A percentile compares a stretch with the other conserved stretches of the same genome.
phyloP scores from a whole-genome alignment of 2,113 vertebrate species.

The Mus pahari region DNA sequence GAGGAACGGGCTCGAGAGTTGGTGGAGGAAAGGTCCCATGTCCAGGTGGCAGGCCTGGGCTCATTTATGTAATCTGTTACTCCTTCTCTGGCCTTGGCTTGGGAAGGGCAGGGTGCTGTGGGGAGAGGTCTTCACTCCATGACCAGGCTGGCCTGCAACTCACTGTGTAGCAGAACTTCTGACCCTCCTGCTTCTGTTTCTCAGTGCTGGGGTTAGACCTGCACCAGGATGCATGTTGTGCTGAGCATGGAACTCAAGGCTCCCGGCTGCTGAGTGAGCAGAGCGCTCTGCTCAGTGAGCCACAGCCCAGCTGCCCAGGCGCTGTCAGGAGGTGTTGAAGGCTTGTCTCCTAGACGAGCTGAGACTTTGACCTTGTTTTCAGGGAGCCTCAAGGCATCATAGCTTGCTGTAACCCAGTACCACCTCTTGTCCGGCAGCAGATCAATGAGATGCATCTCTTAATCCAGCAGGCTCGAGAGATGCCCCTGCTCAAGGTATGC shows the following conservation, averaged over 20 bases:
- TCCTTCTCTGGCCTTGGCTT: not conserved
- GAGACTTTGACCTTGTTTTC: constrained; percentile 14
- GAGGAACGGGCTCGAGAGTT: not conserved
- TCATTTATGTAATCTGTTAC: fast-evolving
- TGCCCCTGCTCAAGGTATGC: constrained; percentile 95
- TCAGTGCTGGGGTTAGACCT: not conserved
- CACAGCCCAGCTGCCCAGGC: fast-evolving
- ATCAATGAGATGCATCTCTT: constrained; percentile 95
- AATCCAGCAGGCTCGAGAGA: constrained; percentile 94
- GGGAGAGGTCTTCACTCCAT: not conserved
- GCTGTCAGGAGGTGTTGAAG: not conserved
- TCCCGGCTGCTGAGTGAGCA: no score
- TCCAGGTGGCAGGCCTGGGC: fast-evolving
- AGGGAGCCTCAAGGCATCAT: constrained; percentile 97
- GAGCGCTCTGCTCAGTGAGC: not conserved
- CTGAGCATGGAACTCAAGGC: not conserved
- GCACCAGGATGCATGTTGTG: not conserved
- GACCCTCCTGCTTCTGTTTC: not conserved
- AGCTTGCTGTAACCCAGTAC: constrained; percentile 96
- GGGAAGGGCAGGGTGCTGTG: not conserved
- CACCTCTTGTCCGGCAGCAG: constrained; percentile 95
- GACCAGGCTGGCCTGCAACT: not conserved
- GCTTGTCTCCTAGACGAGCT: not conserved
- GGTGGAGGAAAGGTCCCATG: fast-evolving
- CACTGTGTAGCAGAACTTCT: not conserved